These are phyloP conservation scores for Gopherus flavomarginatus DNA, from an alignment of 2,113 vertebrate species.

Conservation along the genomic window DNA sequence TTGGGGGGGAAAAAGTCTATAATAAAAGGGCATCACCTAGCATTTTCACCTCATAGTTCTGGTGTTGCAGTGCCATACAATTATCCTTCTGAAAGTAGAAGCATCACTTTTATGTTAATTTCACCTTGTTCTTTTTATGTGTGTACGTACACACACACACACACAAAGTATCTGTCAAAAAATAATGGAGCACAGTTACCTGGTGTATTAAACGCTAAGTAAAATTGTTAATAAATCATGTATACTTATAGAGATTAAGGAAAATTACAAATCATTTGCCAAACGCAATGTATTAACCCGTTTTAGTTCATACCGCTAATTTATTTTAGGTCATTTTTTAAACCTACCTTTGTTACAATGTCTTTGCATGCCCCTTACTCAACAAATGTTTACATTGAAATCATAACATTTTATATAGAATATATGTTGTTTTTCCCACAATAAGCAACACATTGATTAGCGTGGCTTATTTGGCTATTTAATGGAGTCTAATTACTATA, in stretches of 20 bases:
- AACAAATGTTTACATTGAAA: not conserved
- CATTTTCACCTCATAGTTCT: constrained; percentile 6
- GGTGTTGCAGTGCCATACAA: constrained; percentile 13
- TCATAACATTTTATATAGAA: not conserved
- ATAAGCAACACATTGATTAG: not conserved
- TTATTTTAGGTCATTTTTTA: constrained; percentile 29
- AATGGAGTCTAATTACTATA: not conserved
- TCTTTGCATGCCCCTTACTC: not conserved
- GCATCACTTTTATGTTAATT: constrained; percentile 10
- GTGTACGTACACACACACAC: too few species aligned
- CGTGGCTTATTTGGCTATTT: not conserved
- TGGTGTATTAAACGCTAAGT: constrained; percentile 4
- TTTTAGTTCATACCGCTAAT: constrained; percentile 27
- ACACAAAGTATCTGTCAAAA: constrained; percentile 12
- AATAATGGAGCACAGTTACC: not conserved
- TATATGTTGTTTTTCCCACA: not conserved
- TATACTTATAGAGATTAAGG: constrained; percentile 50
- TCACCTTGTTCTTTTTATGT: not conserved
- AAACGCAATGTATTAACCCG: constrained; percentile 18
- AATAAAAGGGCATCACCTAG: constrained; percentile 17
- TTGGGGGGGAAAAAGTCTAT: constrained; percentile 9
- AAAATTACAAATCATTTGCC: constrained; percentile 45
- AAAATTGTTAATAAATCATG: not conserved
- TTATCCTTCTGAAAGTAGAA: not conserved
- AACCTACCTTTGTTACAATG: constrained; percentile 24